Conservation (phyloP, 2,797 vertebrate genomes). For the Danio aesculapii region DNA sequence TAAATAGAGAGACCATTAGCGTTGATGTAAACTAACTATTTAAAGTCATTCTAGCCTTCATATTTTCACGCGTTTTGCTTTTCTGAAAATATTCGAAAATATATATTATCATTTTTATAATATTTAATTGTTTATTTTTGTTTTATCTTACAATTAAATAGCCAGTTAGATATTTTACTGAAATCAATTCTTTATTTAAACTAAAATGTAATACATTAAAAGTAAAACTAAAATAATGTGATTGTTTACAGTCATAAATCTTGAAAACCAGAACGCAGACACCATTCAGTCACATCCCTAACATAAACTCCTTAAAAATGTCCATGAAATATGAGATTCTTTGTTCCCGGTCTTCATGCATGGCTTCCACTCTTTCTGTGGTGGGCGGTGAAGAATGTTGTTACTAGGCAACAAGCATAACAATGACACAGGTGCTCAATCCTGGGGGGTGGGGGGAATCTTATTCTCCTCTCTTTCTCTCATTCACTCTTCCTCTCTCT, state of each 20-base stretch:
- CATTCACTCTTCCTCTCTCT: not conserved
- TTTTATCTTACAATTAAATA: too few species aligned
- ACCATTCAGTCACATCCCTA: constrained; percentile 54
- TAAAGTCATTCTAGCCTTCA: too few species aligned
- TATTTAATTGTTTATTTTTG: too few species aligned
- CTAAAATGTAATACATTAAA: too few species aligned
- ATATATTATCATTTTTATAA: too few species aligned
- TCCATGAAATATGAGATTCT: constrained; percentile 69
- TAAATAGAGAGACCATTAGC: too few species aligned
- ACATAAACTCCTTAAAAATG: constrained; percentile 66
- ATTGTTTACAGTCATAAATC: constrained; percentile 61
- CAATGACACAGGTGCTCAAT: constrained; percentile 83
- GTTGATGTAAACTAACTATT: too few species aligned
- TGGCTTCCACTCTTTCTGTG: constrained; percentile 68
- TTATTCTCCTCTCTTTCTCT: constrained; percentile 28
- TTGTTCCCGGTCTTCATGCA: constrained; percentile 74
- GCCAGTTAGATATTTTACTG: too few species aligned
- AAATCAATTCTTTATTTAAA: too few species aligned
- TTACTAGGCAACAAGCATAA: constrained; percentile 87
- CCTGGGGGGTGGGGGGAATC: constrained; percentile 35
- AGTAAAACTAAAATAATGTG: constrained; percentile 40
- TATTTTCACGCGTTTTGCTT: too few species aligned
- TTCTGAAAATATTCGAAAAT: too few species aligned
- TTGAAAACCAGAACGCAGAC: constrained; percentile 57
- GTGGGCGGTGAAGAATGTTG: constrained; percentile 76